Percentiles rank a stretch among this genome's conserved stretches.
These are phyloP conservation scores for Rostratula benghalensis DNA, from an alignment of 2,113 vertebrate genomes.

Conservation along the genomic window DNA sequence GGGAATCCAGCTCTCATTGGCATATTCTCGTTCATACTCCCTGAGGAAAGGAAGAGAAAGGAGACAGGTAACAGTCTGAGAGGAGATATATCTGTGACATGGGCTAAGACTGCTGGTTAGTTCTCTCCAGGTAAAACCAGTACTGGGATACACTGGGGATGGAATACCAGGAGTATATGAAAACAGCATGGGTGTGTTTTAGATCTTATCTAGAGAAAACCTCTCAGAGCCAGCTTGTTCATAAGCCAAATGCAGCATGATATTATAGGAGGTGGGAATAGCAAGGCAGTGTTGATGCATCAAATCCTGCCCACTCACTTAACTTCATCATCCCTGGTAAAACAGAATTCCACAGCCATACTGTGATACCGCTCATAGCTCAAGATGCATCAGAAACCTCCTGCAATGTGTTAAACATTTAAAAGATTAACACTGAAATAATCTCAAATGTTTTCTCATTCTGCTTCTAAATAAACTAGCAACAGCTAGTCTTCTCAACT, in stretches of 20 bases:
- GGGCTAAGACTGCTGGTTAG: not conserved
- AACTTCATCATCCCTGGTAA: not conserved
- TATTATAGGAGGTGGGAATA: not conserved
- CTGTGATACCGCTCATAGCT: not conserved
- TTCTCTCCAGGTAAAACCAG: not conserved
- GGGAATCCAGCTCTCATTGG: conserved; percentile 71
- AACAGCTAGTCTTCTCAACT: not conserved
- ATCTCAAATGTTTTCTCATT: not conserved
- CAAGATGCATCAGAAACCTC: not conserved
- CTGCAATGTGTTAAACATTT: not conserved
- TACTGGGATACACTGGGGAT: not conserved
- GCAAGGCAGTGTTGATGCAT: not conserved
- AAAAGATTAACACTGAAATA: not conserved
- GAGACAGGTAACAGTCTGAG: not conserved
- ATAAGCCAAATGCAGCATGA: not conserved
- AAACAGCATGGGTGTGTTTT: not conserved
- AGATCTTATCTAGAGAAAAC: not conserved
- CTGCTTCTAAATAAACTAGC: not conserved
- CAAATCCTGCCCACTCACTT: not conserved
- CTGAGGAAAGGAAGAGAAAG: conserved; percentile 12
- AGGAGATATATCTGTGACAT: fast-evolving
- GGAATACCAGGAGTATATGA: not conserved
- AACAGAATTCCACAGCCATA: not conserved
- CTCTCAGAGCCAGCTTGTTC: not conserved
- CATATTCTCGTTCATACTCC: conserved; percentile 70